phyloP scores from a whole-genome alignment of 2,888 invertebrate genomes.

The Cephus sareptanus region DNA sequence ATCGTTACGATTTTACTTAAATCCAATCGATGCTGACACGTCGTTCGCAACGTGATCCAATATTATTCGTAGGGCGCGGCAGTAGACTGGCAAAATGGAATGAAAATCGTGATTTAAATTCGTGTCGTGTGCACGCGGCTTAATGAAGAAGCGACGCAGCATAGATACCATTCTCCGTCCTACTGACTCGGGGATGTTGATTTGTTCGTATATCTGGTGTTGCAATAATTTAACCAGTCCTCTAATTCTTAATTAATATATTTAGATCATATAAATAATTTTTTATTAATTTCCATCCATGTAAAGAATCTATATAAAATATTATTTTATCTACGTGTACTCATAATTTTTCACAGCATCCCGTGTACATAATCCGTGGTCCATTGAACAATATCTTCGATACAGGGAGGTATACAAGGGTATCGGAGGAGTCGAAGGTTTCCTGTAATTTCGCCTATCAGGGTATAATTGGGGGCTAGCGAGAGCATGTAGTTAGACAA shows the following conservation, averaged over 20 bases:
- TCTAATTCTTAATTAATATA: background rate
- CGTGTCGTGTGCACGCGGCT: background rate
- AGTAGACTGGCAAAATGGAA: background rate
- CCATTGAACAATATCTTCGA: background rate
- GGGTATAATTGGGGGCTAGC: background rate
- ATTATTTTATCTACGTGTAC: background rate
- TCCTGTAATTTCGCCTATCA: background rate
- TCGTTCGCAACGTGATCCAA: background rate
- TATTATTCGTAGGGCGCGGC: background rate
- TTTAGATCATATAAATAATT: background rate
- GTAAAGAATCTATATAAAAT: background rate
- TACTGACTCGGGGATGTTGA: background rate
- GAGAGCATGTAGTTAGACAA: conserved; percentile 1
- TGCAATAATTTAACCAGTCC: background rate
- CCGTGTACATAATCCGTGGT: background rate
- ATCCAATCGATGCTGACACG: background rate
- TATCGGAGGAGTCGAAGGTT: background rate
- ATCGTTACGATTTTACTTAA: background rate
- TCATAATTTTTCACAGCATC: background rate
- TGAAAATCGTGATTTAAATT: background rate
- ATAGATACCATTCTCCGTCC: background rate
- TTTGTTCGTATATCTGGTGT: background rate
- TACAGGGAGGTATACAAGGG: background rate
- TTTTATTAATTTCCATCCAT: too few species aligned
- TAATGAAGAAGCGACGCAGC: background rate